Evolutionary conservation across 2,888 invertebrate species (phyloP).

Genomic region (Thecocarcelia acutangulata): DNA sequence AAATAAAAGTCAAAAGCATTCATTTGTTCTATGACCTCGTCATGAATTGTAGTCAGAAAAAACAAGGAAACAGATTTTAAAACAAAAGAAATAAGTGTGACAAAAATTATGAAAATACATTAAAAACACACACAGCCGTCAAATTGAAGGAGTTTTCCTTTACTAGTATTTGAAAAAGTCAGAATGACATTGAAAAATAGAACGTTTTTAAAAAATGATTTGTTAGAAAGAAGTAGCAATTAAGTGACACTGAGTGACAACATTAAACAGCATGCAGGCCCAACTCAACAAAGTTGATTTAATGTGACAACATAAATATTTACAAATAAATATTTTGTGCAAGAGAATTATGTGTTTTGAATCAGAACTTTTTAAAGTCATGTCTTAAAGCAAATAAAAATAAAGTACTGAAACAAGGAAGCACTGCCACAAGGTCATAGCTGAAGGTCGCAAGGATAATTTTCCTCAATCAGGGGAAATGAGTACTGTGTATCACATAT

Average conservation of each 20-base stretch:
- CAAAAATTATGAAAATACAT: conserved; percentile 52
- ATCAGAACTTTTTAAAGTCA: conserved; percentile 31
- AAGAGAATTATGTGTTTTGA: conserved; percentile 47
- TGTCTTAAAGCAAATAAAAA: not conserved
- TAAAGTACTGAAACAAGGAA: conserved; percentile 28
- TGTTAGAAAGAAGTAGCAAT: conserved; percentile 60
- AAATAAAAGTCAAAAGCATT: not conserved
- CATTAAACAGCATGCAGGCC: conserved; percentile 51
- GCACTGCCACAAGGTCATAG: conserved; percentile 70
- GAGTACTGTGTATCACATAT: conserved; percentile 23
- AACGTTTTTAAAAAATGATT: not conserved
- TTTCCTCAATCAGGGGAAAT: conserved; percentile 45
- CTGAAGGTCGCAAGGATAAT: conserved; percentile 14
- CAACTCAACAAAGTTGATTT: conserved; percentile 64
- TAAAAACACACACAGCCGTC: conserved; percentile 3
- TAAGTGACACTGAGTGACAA: conserved; percentile 72
- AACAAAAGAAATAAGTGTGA: conserved; percentile 65
- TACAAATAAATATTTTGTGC: conserved; percentile 73
- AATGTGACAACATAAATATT: conserved; percentile 75
- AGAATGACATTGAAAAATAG: conserved; percentile 73
- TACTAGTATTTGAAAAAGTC: too few relatives aligned
- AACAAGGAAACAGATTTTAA: conserved; percentile 23
- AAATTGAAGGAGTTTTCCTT: not conserved
- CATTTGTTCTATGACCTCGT: conserved; percentile 68
- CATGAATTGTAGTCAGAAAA: conserved; percentile 70